phyloP scores from a whole-genome alignment of 1,140 invertebrate species.

The Stenopsyche tienmushanensis region DNA sequence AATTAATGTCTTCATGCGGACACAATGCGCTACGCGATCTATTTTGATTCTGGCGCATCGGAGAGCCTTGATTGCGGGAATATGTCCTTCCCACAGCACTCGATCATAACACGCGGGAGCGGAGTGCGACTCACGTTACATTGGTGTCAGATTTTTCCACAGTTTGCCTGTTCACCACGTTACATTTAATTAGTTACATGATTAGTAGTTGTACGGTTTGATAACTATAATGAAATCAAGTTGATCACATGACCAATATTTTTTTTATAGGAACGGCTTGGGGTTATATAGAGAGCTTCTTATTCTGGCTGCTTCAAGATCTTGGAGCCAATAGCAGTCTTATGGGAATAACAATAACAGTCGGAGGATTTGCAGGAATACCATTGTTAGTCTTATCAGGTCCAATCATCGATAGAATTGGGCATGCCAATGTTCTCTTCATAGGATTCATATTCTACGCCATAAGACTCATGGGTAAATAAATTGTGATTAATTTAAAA shows the following conservation, averaged over 20 bases:
- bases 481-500: neutral
- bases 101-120: too few relatives aligned
- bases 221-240: too few relatives aligned
- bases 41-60: too few relatives aligned
- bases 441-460: constrained; percentile 77
- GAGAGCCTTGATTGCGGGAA: too few relatives aligned
- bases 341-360: constrained; percentile 82
- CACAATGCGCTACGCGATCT: too few relatives aligned
- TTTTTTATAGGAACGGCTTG: constrained; percentile 68
- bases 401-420: constrained; percentile 74
- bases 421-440: constrained; percentile 81
- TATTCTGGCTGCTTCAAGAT: constrained; percentile 84
- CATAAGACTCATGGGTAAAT: constrained; percentile 68
- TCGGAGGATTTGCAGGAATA: constrained; percentile 75
- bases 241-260: constrained; percentile 4
- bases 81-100: too few relatives aligned
- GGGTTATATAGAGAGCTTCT: constrained; percentile 84
- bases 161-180: too few relatives aligned
- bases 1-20: too few relatives aligned
- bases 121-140: too few relatives aligned
- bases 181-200: too few relatives aligned
- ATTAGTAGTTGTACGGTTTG: too few relatives aligned
- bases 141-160: too few relatives aligned
- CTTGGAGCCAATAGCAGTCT: constrained; percentile 74
- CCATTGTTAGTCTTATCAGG: constrained; percentile 76